phyloP scores from a whole-genome alignment of 2,797 vertebrate species.

The Leucoraja ocellata region DNA sequence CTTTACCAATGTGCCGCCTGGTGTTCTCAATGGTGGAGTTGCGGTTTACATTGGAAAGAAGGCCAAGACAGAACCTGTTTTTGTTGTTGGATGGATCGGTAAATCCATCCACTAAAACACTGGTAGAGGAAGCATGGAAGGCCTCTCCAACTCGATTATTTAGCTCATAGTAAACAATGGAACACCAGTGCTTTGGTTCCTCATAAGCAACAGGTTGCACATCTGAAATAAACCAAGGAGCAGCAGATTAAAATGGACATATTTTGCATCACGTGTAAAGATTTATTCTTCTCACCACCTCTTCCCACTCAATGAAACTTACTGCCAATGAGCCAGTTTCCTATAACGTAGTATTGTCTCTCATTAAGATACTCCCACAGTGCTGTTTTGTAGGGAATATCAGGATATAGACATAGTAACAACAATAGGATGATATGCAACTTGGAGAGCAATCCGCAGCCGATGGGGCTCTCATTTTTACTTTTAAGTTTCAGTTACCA shows the following conservation, averaged over 20 bases:
- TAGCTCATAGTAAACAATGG: slow-evolving; percentile 92
- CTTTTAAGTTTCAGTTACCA: too few relatives aligned
- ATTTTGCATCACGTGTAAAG: neutral
- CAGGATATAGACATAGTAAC: too few relatives aligned
- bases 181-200: slow-evolving; percentile 94
- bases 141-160: slow-evolving; percentile 92
- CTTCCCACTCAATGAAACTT: too few relatives aligned
- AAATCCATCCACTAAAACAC: slow-evolving; percentile 89
- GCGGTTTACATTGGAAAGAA: slow-evolving; percentile 89
- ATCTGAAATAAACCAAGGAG: slow-evolving; percentile 57
- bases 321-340: too few relatives aligned
- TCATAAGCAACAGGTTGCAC: slow-evolving; percentile 93
- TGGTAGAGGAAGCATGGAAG: slow-evolving; percentile 89
- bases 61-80: slow-evolving; percentile 92
- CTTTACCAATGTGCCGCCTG: slow-evolving; percentile 90
- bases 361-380: too few relatives aligned
- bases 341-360: too few relatives aligned
- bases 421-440: too few relatives aligned
- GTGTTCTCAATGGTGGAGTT: slow-evolving; percentile 97
- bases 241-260: slow-evolving; percentile 2
- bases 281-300: neutral
- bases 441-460: too few relatives aligned
- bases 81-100: slow-evolving; percentile 95
- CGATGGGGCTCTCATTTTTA: too few relatives aligned
- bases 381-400: too few relatives aligned